These are phyloP conservation scores for Corythornis vintsioides DNA, from an alignment of 2,113 vertebrate species.

Conservation along the genomic window DNA sequence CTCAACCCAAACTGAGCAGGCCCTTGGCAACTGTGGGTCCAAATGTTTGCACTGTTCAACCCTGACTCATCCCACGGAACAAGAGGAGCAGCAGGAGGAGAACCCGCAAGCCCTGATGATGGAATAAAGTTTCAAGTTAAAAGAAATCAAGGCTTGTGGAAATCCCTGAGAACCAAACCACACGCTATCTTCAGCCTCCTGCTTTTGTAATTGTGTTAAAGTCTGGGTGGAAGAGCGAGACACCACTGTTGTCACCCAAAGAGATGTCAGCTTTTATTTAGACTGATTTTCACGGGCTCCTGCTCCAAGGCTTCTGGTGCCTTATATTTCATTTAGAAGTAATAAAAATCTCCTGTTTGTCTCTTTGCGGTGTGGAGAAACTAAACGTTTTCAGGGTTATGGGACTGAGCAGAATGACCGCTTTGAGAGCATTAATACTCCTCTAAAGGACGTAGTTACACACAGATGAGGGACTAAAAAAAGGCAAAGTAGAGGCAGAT, in stretches of 20 bases:
- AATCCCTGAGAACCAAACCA: constrained; percentile 9
- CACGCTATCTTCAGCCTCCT: neutral
- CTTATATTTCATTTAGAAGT: neutral
- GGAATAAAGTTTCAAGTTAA: constrained; percentile 27
- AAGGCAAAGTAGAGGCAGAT: neutral
- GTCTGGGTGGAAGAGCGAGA: neutral
- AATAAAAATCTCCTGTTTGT: neutral
- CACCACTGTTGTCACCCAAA: neutral
- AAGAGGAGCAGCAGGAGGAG: constrained; percentile 34
- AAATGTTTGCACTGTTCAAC: constrained; percentile 38
- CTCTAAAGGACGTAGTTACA: neutral
- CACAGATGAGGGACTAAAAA: neutral
- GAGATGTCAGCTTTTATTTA: neutral
- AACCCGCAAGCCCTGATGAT: neutral
- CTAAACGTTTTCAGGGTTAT: neutral
- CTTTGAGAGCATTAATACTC: neutral
- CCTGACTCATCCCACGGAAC: constrained; percentile 23
- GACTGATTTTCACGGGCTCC: neutral
- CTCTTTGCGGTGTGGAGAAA: neutral
- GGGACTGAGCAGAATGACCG: neutral
- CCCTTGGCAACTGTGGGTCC: neutral
- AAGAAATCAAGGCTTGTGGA: neutral
- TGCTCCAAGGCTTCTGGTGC: neutral
- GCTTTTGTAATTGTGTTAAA: neutral
- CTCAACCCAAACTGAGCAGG: neutral